Base-by-base conservation (phyloP, 2,888 invertebrate species). In the Helleia helle region DNA sequence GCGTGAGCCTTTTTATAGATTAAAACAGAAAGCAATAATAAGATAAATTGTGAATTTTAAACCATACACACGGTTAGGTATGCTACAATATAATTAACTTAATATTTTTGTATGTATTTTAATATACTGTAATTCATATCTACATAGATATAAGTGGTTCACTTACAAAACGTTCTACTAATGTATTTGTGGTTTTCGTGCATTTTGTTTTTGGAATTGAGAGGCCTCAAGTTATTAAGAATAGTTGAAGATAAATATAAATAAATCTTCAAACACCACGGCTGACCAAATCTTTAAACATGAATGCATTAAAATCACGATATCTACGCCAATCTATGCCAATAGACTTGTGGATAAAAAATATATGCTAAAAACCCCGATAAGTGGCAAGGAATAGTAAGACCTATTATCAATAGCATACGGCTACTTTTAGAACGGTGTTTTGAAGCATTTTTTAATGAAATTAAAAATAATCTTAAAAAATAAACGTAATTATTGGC, bases 41-140 rank as follows among this genome's bases (percentile, higher is more conserved):
- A 63, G 43, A 54, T 59, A 52, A 70, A 65, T 67, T 75, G 73
- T 75, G 76, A 77, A 65, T 67, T 71, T 66, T 67, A 62, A 66
- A 65, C 60, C 65, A 62, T 54, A 55, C 57, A 58, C 62, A 65
- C 68, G 70, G 59, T 64, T 71, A 71, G 65, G 67, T 71, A 70
- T 58, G 59, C 60, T 60, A 62, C 63, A 58, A 62, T 62, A 59
- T 59, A 57, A 54, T 71, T 74, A 71, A 68, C 73, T 68, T 79
- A 67, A 77, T 84, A 84, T 84, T 84, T 84, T 84, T 83, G 64
- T 84, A 83, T 80, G 84, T 84, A 81, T 83, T 77, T 84, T 81
- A 75, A 69, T 70, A 63, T 77, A 81, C 75, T 73, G 71, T 80
- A 76, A 76, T 68, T 80, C 81, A 83, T 83, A 83, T 84, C 81